These are phyloP conservation scores for Pseudochaenichthys georgianus DNA, from an alignment of 2,797 vertebrate species.

Conservation along the genomic window DNA sequence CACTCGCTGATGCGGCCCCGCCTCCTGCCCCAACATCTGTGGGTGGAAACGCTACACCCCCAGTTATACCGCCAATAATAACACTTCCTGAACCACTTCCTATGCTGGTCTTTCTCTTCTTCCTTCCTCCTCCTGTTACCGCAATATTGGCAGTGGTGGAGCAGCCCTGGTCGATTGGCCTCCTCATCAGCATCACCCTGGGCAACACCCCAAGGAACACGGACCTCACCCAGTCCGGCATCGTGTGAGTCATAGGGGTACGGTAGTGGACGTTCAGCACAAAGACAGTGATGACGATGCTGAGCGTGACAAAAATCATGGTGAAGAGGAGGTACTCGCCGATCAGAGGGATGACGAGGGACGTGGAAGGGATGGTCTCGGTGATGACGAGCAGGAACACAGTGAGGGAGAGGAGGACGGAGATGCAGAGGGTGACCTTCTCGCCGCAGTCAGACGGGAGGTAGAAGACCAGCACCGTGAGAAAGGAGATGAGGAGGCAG, in stretches of 20 bases:
- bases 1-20: constrained; percentile 46
- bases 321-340: constrained; percentile 97
- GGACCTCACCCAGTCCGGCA: constrained; percentile 91
- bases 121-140: constrained; percentile 48
- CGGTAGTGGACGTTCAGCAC: constrained; percentile 95
- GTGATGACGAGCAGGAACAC: constrained; percentile 96
- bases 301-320: constrained; percentile 97
- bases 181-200: constrained; percentile 90
- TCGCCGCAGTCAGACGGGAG: constrained; percentile 96
- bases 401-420: constrained; percentile 94
- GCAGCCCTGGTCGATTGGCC: constrained; percentile 86
- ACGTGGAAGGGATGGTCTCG: constrained; percentile 95
- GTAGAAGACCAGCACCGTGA: constrained; percentile 95
- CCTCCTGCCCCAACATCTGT: constrained; percentile 65
- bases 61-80: constrained; percentile 78
- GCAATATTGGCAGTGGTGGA: constrained; percentile 57
- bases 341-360: constrained; percentile 94
- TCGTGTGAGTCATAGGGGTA: constrained; percentile 91
- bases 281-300: constrained; percentile 95
- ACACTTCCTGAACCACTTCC: constrained; percentile 75
- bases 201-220: constrained; percentile 90
- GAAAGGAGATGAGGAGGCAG: constrained; percentile 95
- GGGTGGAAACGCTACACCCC: constrained; percentile 65
- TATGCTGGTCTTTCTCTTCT: constrained; percentile 74
- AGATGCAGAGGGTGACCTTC: constrained; percentile 95